These are phyloP conservation scores for Nannospalax galili DNA, from an alignment of 2,113 vertebrate genomes.

Conservation along the genomic window DNA sequence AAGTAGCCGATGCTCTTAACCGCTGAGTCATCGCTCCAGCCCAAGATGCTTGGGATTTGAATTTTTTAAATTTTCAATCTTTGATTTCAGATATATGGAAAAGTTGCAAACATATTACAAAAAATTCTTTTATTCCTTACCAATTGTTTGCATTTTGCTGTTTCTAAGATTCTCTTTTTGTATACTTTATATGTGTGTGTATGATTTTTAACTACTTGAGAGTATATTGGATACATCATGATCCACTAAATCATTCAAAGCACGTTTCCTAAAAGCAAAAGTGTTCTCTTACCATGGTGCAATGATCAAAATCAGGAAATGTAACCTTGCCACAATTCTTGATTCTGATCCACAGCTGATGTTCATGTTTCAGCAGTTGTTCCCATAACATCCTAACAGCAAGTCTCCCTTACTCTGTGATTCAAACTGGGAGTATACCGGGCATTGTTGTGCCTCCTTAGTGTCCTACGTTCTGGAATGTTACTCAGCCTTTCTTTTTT, in stretches of 20 bases:
- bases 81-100: slow-evolving; percentile 18
- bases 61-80: neutral
- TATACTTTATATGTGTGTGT: neutral
- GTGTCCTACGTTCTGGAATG: neutral
- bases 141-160: neutral
- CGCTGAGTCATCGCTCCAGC: too few species aligned
- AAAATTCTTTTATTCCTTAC: neutral
- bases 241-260: neutral
- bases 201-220: neutral
- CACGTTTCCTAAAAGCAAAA: neutral
- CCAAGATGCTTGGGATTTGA: too few species aligned
- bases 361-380: neutral
- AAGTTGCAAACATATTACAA: neutral
- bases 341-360: neutral
- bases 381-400: neutral
- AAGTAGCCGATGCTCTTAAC: too few species aligned
- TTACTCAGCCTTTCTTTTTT: neutral
- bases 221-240: neutral
- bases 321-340: neutral
- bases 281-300: neutral
- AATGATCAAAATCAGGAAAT: slow-evolving; percentile 9
- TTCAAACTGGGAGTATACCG: neutral
- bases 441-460: neutral
- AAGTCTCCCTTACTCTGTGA: neutral
- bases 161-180: neutral